Evolutionary conservation across 2,113 vertebrate genomes (phyloP).

Genomic region (Amphilophus citrinellus): DNA sequence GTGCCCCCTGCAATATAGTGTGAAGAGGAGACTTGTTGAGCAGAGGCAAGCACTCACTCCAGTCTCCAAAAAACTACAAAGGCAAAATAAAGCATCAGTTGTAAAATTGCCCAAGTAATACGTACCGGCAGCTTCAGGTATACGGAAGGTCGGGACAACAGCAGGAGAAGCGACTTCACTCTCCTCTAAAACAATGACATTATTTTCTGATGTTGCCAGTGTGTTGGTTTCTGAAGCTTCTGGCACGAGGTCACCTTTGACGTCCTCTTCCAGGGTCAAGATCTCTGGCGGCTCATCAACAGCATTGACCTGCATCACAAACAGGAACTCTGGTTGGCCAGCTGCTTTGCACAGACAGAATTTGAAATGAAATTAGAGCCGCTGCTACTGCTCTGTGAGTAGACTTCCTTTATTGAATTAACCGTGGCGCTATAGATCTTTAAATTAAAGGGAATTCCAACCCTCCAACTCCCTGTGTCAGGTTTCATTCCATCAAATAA

Average conservation of each 20-base stretch:
- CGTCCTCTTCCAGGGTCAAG: constrained; percentile 27
- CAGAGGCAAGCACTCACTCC: too few species aligned
- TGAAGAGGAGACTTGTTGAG: too few species aligned
- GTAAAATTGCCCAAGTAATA: not conserved
- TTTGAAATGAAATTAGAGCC: not conserved
- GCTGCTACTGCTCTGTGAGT: not conserved
- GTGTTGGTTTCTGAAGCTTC: constrained; percentile 41
- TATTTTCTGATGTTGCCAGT: constrained; percentile 26
- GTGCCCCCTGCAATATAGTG: too few species aligned
- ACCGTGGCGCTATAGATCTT: not conserved
- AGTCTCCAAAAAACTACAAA: not conserved
- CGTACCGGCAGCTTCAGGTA: constrained; percentile 63
- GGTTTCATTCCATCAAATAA: too few species aligned
- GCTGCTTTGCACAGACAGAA: not conserved
- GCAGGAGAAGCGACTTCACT: constrained; percentile 36
- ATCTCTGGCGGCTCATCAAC: constrained; percentile 38
- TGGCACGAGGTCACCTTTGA: constrained; percentile 18
- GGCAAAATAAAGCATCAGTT: not conserved
- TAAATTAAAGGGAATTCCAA: too few species aligned
- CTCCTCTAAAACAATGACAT: constrained; percentile 70
- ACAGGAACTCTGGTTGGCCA: constrained; percentile 12
- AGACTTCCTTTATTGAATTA: not conserved
- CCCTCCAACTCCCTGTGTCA: too few species aligned
- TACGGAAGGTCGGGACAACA: not conserved
- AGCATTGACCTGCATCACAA: constrained; percentile 60